Base-by-base conservation (phyloP, 64 coral and sea anemone species). In the Porites australiensis region DNA sequence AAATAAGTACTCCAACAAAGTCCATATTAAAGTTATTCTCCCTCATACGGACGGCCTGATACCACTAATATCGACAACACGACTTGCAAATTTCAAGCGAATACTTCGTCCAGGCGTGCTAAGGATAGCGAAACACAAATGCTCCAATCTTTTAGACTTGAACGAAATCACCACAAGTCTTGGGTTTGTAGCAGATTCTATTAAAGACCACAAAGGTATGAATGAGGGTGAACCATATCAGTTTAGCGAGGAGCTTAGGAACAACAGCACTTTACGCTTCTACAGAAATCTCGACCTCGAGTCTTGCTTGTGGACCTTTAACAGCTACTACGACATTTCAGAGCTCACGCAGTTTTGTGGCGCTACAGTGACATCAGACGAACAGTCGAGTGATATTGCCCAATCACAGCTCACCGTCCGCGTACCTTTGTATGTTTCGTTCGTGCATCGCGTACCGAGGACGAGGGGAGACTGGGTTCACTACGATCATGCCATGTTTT, bases 301-400 rank as follows among this genome's bases (percentile, higher is more conserved):
- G 59, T 96, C 98, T 3, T 99, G 98, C 81, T 70, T 99, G 18
- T 99, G 98, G 98, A 94, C 70, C n/a, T 99, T 99, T 81, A 92
- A 99, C 70, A 99, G 77, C 13, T 99, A 83, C 72, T 99, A 91
- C 52, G 83, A 93, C 70, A 94, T 99, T 44, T 99, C 98, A 23
- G 98, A 99, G 59, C 75, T 99, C 22, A 96, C 88, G 16, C 98
- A 99, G 62, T 49, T 91, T 53, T 99, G 98, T 21, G 88, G 91
- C 3, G 98, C 83, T 4, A 89, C 88, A 12, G 89, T 99, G 59
- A 45, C 82, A 18, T 94, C 91, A 8, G 89, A 89, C 53, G 90
- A 62, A 70, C 91, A 99, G 54, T 89, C 86, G 72, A 88, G 90
- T 82, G 89, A 93, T 21, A 73, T 99, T 15, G 74, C 94, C 6